Percentiles rank a stretch among this genome's conserved stretches.
phyloP scores from a whole-genome alignment of 2,888 invertebrate genomes.

The Unio pictorum region DNA sequence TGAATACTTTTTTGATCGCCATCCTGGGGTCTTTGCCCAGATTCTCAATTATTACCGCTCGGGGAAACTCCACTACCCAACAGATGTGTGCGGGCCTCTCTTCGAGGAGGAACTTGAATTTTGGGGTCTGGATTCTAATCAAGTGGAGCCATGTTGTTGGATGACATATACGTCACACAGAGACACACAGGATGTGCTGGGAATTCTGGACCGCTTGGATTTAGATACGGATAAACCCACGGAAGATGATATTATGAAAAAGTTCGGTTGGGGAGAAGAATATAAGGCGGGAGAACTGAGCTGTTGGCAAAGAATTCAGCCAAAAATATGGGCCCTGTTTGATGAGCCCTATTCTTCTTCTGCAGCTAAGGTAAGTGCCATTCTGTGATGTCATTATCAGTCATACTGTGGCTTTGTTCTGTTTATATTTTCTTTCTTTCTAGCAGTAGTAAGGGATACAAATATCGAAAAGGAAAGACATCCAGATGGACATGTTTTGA shows the following conservation, averaged over 20 bases:
- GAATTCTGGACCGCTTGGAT: constrained; percentile 96
- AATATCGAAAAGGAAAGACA: too few relatives aligned
- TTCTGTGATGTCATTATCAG: too few relatives aligned
- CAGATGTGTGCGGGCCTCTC: constrained; percentile 98
- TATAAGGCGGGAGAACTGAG: constrained; percentile 72
- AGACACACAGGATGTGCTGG: constrained; percentile 98
- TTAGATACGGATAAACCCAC: constrained; percentile 96
- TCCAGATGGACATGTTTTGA: too few relatives aligned
- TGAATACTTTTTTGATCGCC: constrained; percentile 98
- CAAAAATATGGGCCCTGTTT: constrained; percentile 98
- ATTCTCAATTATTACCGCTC: constrained; percentile 97
- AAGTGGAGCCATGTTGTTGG: constrained; percentile 99
- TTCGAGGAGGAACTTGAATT: constrained; percentile 99
- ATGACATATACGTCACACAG: constrained; percentile 94
- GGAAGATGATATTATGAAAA: constrained; percentile 96
- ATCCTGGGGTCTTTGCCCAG: constrained; percentile 97
- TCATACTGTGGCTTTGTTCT: too few relatives aligned
- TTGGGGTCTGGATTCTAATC: constrained; percentile 99
- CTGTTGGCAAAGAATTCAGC: constrained; percentile 94
- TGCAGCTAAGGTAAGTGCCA: constrained; percentile 87
- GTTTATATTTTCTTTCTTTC: too few relatives aligned
- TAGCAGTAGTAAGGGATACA: too few relatives aligned
- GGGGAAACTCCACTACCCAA: constrained; percentile 98
- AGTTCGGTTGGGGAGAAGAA: constrained; percentile 82
- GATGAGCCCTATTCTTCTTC: constrained; percentile 99